phyloP scores from a whole-genome alignment of 1,140 invertebrate genomes.

The Ostrea edulis region DNA sequence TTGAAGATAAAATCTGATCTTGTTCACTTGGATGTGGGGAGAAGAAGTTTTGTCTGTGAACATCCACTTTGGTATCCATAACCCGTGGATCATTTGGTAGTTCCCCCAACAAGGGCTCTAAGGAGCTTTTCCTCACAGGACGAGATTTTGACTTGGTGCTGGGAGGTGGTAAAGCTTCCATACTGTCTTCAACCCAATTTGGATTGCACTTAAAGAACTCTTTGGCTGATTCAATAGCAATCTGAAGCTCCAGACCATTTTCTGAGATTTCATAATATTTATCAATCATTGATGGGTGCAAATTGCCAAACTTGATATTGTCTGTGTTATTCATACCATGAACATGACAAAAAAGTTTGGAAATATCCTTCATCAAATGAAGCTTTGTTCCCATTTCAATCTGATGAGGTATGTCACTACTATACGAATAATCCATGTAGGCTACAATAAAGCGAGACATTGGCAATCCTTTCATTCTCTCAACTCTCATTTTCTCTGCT shows the following conservation, averaged over 20 bases:
- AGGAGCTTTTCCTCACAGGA: conserved; percentile 65
- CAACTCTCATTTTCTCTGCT: conserved; percentile 74
- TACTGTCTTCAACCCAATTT: conserved; percentile 74
- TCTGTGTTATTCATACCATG: conserved; percentile 65
- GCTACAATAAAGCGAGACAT: conserved; percentile 70
- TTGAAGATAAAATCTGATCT: conserved; percentile 58
- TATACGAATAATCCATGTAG: conserved; percentile 74
- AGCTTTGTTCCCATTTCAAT: conserved; percentile 71
- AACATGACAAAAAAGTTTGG: conserved; percentile 69
- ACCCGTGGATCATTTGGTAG: conserved; percentile 35
- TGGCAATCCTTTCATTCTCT: conserved; percentile 70
- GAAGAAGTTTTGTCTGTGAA: conserved; percentile 63
- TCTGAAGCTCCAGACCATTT: conserved; percentile 66
- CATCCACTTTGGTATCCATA: conserved; percentile 47
- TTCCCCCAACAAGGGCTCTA: conserved; percentile 67
- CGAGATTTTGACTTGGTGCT: conserved; percentile 62
- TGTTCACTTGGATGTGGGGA: conserved; percentile 15
- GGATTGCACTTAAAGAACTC: conserved; percentile 72
- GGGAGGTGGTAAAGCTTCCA: conserved; percentile 65
- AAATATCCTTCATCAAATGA: conserved; percentile 73
- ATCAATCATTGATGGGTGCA: conserved; percentile 56
- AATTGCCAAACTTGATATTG: conserved; percentile 60
- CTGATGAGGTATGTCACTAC: conserved; percentile 74
- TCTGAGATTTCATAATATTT: conserved; percentile 69
- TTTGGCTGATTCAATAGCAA: conserved; percentile 72